These are phyloP conservation scores for Ophion costatus DNA, from an alignment of 2,888 invertebrate genomes.

Conservation along the genomic window DNA sequence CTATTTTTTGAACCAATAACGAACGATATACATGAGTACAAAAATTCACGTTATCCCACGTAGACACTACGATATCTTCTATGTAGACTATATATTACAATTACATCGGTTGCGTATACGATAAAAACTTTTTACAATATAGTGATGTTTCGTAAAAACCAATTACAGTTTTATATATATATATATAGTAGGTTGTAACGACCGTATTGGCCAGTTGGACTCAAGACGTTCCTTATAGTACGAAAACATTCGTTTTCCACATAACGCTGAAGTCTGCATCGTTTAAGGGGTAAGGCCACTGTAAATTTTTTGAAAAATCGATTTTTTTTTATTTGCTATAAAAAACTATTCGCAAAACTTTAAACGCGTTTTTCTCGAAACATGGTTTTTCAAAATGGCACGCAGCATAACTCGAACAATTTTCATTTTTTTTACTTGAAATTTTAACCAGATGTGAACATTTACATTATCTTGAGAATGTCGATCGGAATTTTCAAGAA, in stretches of 20 bases:
- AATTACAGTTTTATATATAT: constrained; percentile 50
- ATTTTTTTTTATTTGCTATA: too few species aligned
- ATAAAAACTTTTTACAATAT: constrained; percentile 70
- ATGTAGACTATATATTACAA: constrained; percentile 71
- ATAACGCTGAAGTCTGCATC: too few species aligned
- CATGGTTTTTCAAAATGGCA: too few species aligned
- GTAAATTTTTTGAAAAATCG: too few species aligned
- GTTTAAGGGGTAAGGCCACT: too few species aligned
- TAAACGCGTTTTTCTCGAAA: too few species aligned
- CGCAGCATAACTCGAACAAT: too few species aligned
- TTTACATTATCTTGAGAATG: too few species aligned
- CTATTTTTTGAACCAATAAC: constrained; percentile 65
- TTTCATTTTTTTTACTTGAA: too few species aligned
- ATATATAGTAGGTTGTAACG: constrained; percentile 15
- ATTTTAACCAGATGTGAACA: too few species aligned
- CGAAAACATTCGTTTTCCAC: not conserved
- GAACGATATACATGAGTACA: constrained; percentile 62
- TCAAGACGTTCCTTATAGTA: not conserved
- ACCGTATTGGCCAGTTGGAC: not conserved
- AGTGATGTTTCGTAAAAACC: constrained; percentile 69
- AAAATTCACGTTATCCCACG: constrained; percentile 63
- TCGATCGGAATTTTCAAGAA: too few species aligned
- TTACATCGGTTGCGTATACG: constrained; percentile 53
- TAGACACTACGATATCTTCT: constrained; percentile 49
- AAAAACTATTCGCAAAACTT: too few species aligned